Percentiles rank a stretch among this genome's conserved stretches.
phyloP scores from a whole-genome alignment of 2,113 vertebrate genomes.

The Aphelocoma coerulescens region DNA sequence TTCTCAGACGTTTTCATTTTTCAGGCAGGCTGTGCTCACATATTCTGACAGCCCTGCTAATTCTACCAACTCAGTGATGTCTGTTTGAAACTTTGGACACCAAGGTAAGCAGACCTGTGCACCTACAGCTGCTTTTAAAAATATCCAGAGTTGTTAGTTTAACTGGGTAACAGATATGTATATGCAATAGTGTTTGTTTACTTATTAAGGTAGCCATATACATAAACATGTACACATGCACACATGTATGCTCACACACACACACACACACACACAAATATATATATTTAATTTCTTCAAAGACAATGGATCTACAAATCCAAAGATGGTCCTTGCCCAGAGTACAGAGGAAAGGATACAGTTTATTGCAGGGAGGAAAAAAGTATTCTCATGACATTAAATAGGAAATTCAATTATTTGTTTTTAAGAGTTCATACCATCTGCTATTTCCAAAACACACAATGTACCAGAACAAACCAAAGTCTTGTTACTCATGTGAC shows the following conservation, averaged over 20 bases:
- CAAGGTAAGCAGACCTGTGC: neutral
- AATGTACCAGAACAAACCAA: neutral
- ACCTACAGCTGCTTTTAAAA: neutral
- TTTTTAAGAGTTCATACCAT: neutral
- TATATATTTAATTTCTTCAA: neutral
- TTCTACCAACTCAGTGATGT: neutral
- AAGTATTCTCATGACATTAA: neutral
- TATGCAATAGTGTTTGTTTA: neutral
- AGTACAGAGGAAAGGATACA: neutral
- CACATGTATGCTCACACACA: fast-evolving
- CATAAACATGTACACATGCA: neutral
- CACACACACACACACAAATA: neutral
- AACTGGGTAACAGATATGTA: neutral
- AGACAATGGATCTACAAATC: neutral
- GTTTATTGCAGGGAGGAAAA: neutral
- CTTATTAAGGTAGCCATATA: neutral
- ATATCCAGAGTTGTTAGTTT: neutral
- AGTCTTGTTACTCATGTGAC: neutral
- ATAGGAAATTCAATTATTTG: neutral
- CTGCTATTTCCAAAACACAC: neutral
- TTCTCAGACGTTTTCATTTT: neutral
- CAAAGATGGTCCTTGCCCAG: neutral
- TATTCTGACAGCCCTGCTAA: neutral
- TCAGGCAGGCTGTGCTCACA: neutral
- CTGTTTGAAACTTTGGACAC: neutral